Percentiles rank a stretch among this genome's conserved stretches.
These are phyloP conservation scores for Lobophora halterata DNA, from an alignment of 2,888 invertebrate genomes.

Conservation along the genomic window DNA sequence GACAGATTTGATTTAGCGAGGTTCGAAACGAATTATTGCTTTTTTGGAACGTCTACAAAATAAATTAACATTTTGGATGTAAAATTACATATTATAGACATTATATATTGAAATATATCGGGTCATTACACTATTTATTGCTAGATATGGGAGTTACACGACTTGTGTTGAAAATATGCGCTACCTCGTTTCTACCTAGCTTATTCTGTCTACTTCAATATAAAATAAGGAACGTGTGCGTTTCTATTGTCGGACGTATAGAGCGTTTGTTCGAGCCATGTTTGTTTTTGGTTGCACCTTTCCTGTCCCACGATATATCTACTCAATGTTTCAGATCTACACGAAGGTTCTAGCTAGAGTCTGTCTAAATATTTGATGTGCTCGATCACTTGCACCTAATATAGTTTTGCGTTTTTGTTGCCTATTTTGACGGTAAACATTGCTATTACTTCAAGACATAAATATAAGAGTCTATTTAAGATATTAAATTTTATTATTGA, in stretches of 20 bases:
- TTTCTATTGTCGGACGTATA: constrained; percentile 38
- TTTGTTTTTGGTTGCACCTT: constrained; percentile 63
- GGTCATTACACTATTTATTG: background rate
- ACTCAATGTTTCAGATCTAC: background rate
- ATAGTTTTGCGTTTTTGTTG: no score
- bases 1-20: background rate
- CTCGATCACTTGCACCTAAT: no score
- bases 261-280: constrained; percentile 37
- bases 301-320: constrained; percentile 62
- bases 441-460: no score
- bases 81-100: no score
- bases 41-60: constrained; percentile 1
- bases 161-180: no score
- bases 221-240: constrained; percentile 38
- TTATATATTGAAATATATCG: background rate
- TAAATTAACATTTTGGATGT: constrained; percentile 8
- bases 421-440: no score
- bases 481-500: no score
- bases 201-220: no score
- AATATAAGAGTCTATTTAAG: no score
- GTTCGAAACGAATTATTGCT: constrained; percentile 3
- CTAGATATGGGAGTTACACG: no score
- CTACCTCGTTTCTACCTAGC: no score
- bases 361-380: no score
- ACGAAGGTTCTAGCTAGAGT: background rate